Conservation (phyloP, 2,888 invertebrate species). For the Chymomyza procnemis region DNA sequence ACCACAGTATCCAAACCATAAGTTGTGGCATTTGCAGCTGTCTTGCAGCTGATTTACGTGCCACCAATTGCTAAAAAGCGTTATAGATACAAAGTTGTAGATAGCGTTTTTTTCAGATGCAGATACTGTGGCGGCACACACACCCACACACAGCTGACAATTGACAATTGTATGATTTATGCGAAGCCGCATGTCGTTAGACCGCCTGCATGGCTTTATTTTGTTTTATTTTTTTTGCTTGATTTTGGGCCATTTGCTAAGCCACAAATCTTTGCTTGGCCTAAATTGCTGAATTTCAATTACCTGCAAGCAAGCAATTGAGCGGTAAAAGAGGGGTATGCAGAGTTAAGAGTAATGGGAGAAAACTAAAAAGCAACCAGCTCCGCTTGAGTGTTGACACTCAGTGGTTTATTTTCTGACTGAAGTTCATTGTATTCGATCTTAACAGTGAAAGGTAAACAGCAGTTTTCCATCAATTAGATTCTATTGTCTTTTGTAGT, state of each 20-base stretch:
- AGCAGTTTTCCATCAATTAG: too few relatives aligned
- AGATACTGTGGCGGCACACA: background rate
- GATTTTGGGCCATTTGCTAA: slow-evolving; percentile 6
- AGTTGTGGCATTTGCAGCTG: background rate
- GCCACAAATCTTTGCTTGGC: slow-evolving; percentile 53
- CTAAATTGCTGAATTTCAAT: slow-evolving; percentile 53
- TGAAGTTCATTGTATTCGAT: too few relatives aligned
- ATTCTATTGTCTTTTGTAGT: too few relatives aligned
- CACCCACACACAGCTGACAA: slow-evolving; percentile 42
- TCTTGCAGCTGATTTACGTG: background rate
- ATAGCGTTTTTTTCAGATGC: background rate
- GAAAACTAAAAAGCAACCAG: too few relatives aligned
- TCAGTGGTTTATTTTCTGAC: too few relatives aligned
- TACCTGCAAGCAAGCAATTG: slow-evolving; percentile 10
- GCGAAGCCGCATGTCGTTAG: background rate
- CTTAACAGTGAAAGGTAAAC: too few relatives aligned
- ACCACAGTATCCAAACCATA: background rate
- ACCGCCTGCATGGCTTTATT: slow-evolving; percentile 24
- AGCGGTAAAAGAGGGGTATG: too few relatives aligned
- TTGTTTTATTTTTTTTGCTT: slow-evolving; percentile 6
- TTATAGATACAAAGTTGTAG: slow-evolving; percentile 3
- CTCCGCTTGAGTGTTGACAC: too few relatives aligned
- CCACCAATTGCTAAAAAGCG: slow-evolving; percentile 20
- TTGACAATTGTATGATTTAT: slow-evolving; percentile 63
- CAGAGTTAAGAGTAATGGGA: too few relatives aligned